These are phyloP conservation scores for Osmoderma eremita DNA, from an alignment of 2,888 invertebrate genomes.

Conservation along the genomic window DNA sequence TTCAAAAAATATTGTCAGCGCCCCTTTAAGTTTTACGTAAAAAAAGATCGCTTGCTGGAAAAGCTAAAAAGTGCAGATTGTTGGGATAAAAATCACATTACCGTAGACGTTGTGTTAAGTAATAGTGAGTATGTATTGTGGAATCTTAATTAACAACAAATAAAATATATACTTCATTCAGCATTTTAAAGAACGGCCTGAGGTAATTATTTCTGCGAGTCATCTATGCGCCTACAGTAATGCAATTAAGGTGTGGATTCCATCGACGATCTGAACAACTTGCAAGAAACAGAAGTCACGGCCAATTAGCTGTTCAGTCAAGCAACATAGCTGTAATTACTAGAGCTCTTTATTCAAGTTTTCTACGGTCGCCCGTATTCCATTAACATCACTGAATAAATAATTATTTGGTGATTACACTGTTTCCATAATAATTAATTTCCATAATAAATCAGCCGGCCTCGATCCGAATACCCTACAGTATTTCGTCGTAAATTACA, in stretches of 20 bases:
- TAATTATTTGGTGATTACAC: slow-evolving; percentile 30
- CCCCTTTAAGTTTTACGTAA: no score
- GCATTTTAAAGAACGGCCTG: no score
- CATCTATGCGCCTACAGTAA: no score
- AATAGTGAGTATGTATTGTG: no score
- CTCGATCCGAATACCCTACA: slow-evolving; percentile 12
- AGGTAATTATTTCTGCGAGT: no score
- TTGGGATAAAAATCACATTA: no score
- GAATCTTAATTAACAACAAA: no score
- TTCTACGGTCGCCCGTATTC: slow-evolving; percentile 25
- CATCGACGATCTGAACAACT: slow-evolving; percentile 11
- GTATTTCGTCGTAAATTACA: slow-evolving; percentile 16
- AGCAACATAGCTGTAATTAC: slow-evolving; percentile 32
- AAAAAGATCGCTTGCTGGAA: no score
- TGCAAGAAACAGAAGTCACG: slow-evolving; percentile 32
- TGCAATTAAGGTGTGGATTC: slow-evolving; percentile 1
- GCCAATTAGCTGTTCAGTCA: slow-evolving; percentile 32
- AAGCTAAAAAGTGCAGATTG: no score
- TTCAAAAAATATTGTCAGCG: no score
- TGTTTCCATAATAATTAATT: slow-evolving; percentile 37
- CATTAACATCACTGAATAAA: slow-evolving; percentile 30
- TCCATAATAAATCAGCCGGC: slow-evolving; percentile 30
- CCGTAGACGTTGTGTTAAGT: no score
- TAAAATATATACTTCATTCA: no score
- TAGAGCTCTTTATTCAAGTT: slow-evolving; percentile 33